phyloP scores from a whole-genome alignment of 2,797 vertebrate species.

The Carapus acus region DNA sequence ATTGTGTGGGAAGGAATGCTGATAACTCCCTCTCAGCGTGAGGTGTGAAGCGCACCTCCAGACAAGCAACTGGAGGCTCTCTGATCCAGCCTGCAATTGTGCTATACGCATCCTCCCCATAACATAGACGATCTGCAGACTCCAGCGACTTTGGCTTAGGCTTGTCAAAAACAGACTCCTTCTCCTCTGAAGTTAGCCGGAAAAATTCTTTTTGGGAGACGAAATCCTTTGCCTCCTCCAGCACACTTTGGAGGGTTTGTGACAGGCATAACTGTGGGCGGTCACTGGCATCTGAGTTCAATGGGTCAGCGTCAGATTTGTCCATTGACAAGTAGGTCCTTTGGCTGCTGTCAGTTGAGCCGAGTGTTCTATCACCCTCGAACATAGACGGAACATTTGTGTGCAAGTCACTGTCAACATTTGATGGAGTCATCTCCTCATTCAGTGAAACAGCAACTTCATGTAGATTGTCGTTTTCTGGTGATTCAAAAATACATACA shows the following conservation, averaged over 20 bases:
- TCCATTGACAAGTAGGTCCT: conserved; percentile 8
- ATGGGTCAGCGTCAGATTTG: conserved; percentile 6
- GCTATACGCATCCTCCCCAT: conserved; percentile 56
- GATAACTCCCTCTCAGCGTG: conserved; percentile 73
- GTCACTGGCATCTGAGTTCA: neutral
- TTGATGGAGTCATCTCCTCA: conserved; percentile 9
- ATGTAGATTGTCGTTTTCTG: conserved; percentile 7
- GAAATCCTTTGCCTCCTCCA: conserved; percentile 55
- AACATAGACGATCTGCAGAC: conserved; percentile 28
- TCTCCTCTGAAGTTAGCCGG: conserved; percentile 17
- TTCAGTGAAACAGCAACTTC: neutral
- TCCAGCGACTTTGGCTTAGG: conserved; percentile 13
- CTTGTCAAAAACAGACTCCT: conserved; percentile 1
- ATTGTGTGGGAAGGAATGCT: conserved; percentile 64
- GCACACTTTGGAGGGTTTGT: conserved; percentile 26
- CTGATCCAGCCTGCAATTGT: conserved; percentile 79
- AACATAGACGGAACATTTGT: conserved; percentile 11
- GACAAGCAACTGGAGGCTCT: conserved; percentile 68
- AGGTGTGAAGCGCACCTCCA: conserved; percentile 81
- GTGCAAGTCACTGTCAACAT: neutral
- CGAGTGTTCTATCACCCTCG: conserved; percentile 4
- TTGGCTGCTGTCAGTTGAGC: neutral
- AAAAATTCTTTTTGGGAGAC: conserved; percentile 40
- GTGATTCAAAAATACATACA: conserved; percentile 7
- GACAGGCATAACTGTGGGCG: conserved; percentile 13